These are phyloP conservation scores for Diachasmimorpha longicaudata DNA, from an alignment of 1,140 invertebrate species.

Conservation along the genomic window DNA sequence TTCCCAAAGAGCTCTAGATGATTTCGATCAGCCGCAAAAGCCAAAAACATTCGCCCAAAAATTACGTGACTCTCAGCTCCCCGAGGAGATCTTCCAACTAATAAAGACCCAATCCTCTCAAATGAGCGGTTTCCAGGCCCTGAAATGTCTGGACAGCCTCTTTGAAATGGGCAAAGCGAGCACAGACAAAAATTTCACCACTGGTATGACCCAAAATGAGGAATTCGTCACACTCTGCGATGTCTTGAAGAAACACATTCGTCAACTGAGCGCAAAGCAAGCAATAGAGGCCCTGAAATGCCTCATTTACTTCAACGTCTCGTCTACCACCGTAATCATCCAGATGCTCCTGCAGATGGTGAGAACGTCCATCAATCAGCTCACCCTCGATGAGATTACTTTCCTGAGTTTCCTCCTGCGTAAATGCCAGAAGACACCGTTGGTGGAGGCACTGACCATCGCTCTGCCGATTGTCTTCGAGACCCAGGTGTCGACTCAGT, in stretches of 20 bases:
- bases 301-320: conserved; percentile 64
- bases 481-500: conserved; percentile 62
- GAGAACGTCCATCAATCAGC: conserved; percentile 65
- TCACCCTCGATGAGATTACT: conserved; percentile 67
- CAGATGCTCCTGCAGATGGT: conserved; percentile 70
- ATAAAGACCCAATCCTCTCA: not conserved
- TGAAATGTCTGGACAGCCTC: not conserved
- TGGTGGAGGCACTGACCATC: conserved; percentile 66
- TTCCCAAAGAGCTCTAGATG: not conserved
- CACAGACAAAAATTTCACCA: not conserved
- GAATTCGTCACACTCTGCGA: conserved; percentile 62
- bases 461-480: conserved; percentile 71
- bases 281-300: conserved; percentile 66
- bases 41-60: not conserved
- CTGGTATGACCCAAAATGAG: not conserved
- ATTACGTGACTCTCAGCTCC: not conserved
- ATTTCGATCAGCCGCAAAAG: not conserved
- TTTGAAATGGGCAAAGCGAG: not conserved
- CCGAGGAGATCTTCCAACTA: not conserved
- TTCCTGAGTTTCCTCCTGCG: conserved; percentile 67
- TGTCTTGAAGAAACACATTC: conserved; percentile 62
- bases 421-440: conserved; percentile 56
- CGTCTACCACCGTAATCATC: conserved; percentile 63
- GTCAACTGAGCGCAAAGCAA: conserved; percentile 62
- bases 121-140: not conserved